Evolutionary conservation across 2,113 vertebrate species (phyloP), one percentile per base, ranked within the genome.

Genomic region (Psilopsiagon aymara): DNA sequence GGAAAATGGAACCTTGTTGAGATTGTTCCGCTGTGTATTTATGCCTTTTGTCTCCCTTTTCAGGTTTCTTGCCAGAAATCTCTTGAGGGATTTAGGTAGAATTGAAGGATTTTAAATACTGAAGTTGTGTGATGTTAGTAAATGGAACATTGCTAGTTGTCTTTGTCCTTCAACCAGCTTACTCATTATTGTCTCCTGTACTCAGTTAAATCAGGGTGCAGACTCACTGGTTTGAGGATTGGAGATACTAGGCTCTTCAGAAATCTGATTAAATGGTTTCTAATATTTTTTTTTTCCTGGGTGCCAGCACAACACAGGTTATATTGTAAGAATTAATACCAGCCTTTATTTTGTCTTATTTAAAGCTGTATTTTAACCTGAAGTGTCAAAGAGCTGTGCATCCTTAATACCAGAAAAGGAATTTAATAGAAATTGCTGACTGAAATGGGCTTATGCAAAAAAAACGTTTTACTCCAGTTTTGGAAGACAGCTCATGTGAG

Each of bases 361-460:
- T 79, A 35, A n/a, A 53, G 28, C 10, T 71, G 5, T 68, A 25
- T 57, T 90, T 74, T 77, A 82, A 70, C 28, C 7, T 74, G 15
- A 8, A 23, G 0, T 37, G 21, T 60, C n/a, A 37, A 73, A 68
- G 37, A 31, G 46, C 2, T 47, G 7, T 55, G 24, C 2, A 0
- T 43, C 25, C 9, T 51, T 81, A 44, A 17, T 31, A 23, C 31
- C 1, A 0, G 20, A 47, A 28, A 43, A 60, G 12, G 10, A 47
- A 82, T 55, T 62, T 11, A 35, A 19, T 70, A 76, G 46, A 53
- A 78, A n/a, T 6, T 29, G 63, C 29, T 60, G 13, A 23, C 31
- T 67, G 49, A 43, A 86, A 35, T 29, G 29, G 11, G 24, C 20
- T 77, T 82, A 6, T 52, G 10, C 4, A 4, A 41, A 78, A 78